Conservation (phyloP, 2,888 invertebrate genomes). For the Hemithea aestivaria region DNA sequence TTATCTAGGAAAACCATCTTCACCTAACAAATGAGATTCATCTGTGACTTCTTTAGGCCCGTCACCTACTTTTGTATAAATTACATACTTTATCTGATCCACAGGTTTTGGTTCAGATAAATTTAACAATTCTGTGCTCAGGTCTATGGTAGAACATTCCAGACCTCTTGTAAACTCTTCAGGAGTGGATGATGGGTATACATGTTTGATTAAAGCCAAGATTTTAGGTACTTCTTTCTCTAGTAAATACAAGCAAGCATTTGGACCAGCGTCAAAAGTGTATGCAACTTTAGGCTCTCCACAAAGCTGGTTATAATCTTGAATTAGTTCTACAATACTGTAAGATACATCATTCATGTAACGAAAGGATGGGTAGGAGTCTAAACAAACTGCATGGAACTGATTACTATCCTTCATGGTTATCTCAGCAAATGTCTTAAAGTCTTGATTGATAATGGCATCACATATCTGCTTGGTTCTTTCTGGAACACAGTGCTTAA, state of each 20-base stretch:
- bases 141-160: conserved; percentile 19
- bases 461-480: conserved; percentile 77
- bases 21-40: conserved; percentile 53
- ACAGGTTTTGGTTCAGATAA: conserved; percentile 53
- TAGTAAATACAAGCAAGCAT: conserved; percentile 93
- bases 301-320: conserved; percentile 86
- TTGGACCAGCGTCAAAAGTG: conserved; percentile 99
- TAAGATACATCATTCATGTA: conserved; percentile 96
- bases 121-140: conserved; percentile 36
- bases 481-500: conserved; percentile 85
- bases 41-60: conserved; percentile 82
- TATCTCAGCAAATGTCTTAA: conserved; percentile 91
- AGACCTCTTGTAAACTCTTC: conserved; percentile 57
- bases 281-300: conserved; percentile 90
- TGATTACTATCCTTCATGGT: conserved; percentile 99
- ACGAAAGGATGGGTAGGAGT: conserved; percentile 95
- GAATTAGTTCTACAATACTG: conserved; percentile 87
- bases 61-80: conserved; percentile 89
- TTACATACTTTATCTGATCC: conserved; percentile 88
- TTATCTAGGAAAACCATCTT: conserved; percentile 41
- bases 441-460: conserved; percentile 84
- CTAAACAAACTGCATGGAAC: conserved; percentile 95
- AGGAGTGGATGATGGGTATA: conserved; percentile 82
- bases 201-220: conserved; percentile 82
- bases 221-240: conserved; percentile 86